These are phyloP conservation scores for Drosophila nikananu DNA, from an alignment of 1,140 invertebrate genomes.

Conservation along the genomic window DNA sequence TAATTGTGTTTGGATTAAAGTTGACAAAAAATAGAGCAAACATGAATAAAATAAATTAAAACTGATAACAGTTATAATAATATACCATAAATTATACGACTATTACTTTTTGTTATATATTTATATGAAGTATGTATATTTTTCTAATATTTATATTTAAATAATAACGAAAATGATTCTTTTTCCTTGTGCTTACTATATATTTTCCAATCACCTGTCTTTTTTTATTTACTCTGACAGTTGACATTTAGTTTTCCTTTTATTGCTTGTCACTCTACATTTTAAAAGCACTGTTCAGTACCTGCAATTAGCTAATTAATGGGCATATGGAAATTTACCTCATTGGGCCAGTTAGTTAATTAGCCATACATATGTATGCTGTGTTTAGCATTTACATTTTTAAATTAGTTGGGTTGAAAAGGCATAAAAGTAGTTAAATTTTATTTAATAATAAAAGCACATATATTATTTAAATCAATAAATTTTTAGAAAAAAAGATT, in stretches of 20 bases:
- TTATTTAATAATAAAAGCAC: not conserved
- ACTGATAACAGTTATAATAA: too few relatives aligned
- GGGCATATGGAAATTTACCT: not conserved
- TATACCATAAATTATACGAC: too few relatives aligned
- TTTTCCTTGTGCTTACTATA: too few relatives aligned
- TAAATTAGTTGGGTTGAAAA: not conserved
- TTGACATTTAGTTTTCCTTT: not conserved
- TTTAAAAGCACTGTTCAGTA: not conserved
- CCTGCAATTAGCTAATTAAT: constrained; percentile 31
- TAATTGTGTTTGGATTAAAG: too few relatives aligned
- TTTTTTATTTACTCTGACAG: not conserved
- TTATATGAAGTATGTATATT: too few relatives aligned
- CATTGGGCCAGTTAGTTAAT: not conserved
- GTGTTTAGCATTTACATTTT: not conserved
- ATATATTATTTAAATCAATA: not conserved
- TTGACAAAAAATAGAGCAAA: too few relatives aligned
- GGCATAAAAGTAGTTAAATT: not conserved
- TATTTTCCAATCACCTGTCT: not conserved
- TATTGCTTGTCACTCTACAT: not conserved
- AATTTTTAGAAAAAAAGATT: too few relatives aligned
- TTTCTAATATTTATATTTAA: not conserved
- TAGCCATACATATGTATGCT: not conserved
- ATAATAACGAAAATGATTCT: not conserved
- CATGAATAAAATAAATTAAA: not conserved
- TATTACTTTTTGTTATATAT: not conserved